Percentiles rank a stretch among this genome's conserved stretches.
Evolutionary conservation across 2,888 invertebrate species (phyloP).

Genomic region (Morpho achilles): DNA sequence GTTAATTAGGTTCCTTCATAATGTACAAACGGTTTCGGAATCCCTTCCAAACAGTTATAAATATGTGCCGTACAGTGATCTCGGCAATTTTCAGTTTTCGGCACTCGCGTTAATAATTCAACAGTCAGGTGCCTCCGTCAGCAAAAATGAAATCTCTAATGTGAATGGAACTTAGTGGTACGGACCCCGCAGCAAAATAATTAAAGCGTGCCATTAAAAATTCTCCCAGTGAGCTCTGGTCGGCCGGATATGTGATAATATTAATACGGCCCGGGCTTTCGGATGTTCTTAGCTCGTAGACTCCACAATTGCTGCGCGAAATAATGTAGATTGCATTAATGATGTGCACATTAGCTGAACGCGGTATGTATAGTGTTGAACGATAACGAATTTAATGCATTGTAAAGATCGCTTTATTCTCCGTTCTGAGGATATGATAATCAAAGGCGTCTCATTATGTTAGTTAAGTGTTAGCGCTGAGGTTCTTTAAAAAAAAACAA

Average conservation of each 20-base stretch:
- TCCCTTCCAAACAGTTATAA: constrained; percentile 71
- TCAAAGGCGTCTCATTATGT: too few relatives aligned
- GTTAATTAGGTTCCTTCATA: constrained; percentile 75
- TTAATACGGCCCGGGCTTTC: constrained; percentile 59
- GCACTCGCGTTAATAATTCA: constrained; percentile 60
- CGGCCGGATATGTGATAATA: constrained; percentile 76
- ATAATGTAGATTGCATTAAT: constrained; percentile 22
- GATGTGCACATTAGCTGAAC: constrained; percentile 9
- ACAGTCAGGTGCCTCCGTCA: constrained; percentile 42
- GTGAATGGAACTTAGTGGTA: constrained; percentile 72
- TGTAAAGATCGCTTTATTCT: too few relatives aligned
- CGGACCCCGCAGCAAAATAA: constrained; percentile 66
- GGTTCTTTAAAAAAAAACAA: too few relatives aligned
- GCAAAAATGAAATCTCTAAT: constrained; percentile 77
- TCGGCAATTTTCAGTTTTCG: constrained; percentile 75
- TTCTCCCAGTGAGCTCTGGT: constrained; percentile 68
- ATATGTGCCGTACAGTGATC: constrained; percentile 60
- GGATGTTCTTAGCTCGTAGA: constrained; percentile 44
- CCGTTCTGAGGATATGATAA: too few relatives aligned
- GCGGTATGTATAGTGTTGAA: background rate
- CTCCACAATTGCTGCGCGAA: constrained; percentile 35
- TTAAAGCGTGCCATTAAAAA: constrained; percentile 77
- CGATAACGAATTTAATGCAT: background rate
- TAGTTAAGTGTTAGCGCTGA: too few relatives aligned
- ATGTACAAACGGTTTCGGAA: constrained; percentile 69